Evolutionary conservation across 2,888 invertebrate species (phyloP), one percentile per base, ranked within the genome.

Genomic region (Cotesia congregata): DNA sequence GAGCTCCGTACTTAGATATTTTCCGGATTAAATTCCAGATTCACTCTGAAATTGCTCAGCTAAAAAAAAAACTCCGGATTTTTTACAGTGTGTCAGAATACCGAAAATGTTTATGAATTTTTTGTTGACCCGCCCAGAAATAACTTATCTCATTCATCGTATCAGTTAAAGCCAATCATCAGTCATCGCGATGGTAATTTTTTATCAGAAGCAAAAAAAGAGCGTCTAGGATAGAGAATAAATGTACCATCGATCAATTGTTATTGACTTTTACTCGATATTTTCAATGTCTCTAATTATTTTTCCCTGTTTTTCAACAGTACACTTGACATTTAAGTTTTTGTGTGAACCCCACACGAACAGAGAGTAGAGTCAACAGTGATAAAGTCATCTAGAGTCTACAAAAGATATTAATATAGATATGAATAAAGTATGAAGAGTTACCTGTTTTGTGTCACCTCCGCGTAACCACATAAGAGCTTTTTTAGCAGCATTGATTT

Each of bases 401-500:
- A 50, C 12, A 50, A 12, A 50, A 50, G 50, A 50, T 50, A 50
- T 50, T 12, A 12, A 50, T 50, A 50, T 50, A 50, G 9, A 50
- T 50, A 12, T 50, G 30, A 65, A 74, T 67, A 59, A 50, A 38
- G 60, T 20, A 77, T 12, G 7, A 50, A 12, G 7, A 12, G 12
- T 50, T 85, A 90, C 91, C 87, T 90, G 88, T 39, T 78, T 80
- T 2, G 81, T 90, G 74, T 92, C 91, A 80, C 92, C 91, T 38
- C 93, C 93, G 3, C 94, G 90, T 9, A 94, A 88, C 85, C 93
- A 92, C 6, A 91, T 88, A 84, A 94, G 90, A 4, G 94, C 93
- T 61, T 91, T 90, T 67, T 87, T 89, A 0, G 93, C 93, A 12
- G 90, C 88, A n/a, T 91, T 90, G 1, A 90, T 85, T 75, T 92